Base-by-base conservation (phyloP, 2,797 vertebrate genomes). In the Syndactyla subalaris region DNA sequence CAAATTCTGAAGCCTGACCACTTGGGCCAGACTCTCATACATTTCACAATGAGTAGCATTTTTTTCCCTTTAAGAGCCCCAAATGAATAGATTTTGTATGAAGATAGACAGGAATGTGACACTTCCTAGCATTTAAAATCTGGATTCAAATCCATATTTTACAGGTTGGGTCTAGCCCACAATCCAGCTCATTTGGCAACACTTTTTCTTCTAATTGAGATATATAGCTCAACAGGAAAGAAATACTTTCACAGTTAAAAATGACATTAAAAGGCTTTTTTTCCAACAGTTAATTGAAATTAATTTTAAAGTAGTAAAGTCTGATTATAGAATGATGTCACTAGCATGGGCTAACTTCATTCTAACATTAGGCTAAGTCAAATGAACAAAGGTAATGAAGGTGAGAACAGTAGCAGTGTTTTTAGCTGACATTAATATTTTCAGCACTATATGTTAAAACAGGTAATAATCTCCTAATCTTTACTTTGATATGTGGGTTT, bases 351-450 rank as follows among this genome's bases (percentile, higher is more conserved):
- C 24, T 70, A 77, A 38, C 58, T 86, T 93, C 24, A 89, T 90
- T 73, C 43, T 89, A 76, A 74, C 45, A 66, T 61, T 66, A 70
- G 77, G 38, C 23, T 92, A 84, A 93, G 68, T 61, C 73, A 94
- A 89, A 91, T 0, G 23, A 95, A 76, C 58, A 78, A 91, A 95
- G 62, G 24, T 49, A 93, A 86, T 39, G 49, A 88, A 91, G 66
- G 51, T 91, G 76, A 80, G 27, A 94, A 95, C 49, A 68, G 30
- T 9, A 72, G 51, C 15, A 39, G 48, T 15, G 7, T 12, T 85
- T 92, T 87, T 43, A 74, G 78, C 59, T 68, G 49, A 92, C 97
- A 95, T 92, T 29, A 95, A 52, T 82, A 45, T 48, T 88, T 90
- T 70, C 63, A 88, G 55, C 48, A 85, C 27, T 85, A 16, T 68